Evolutionary conservation across 2,113 vertebrate genomes (phyloP), one percentile per base, ranked within the genome.

Genomic region (Nanorana parkeri): DNA sequence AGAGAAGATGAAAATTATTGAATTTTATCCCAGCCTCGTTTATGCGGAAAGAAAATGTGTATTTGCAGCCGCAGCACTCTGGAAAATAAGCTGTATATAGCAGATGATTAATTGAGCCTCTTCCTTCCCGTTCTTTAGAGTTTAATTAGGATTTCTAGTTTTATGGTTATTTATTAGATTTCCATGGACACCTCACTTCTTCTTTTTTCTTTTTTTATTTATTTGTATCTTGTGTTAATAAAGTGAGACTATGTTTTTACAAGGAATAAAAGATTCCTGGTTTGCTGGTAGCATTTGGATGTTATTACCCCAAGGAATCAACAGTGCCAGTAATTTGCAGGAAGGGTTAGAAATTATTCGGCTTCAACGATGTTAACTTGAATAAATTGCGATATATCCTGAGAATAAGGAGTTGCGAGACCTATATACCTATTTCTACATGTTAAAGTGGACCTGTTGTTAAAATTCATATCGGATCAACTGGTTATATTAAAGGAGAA

Each of bases 111-210:
- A 78, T 54, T 41, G 64, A 10, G 65, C n/a, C 65, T 26, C 68
- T 68, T 78, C 47, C 64, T 17, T 29, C 19, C 64, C 55, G 52
- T 68, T 68, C 64, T 78, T 68, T 58, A 52, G 64, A 68, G 77
- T 68, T 78, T 78, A 78, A 78, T 78, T 78, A 78, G 52, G 68
- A 78, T 28, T 78, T 78, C 51, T 68, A 54, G 51, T 68, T 78
- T 78, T 78, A 78, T 78, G 64, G 51, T 78, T 68, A 78, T 78
- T 78, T 78, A 68, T 68, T 66, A 17, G 64, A 56, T 78, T 78
- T 78, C 29, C 64, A 68, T 78, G 47, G 17, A 21, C 64, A 78
- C 63, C 52, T 26, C 17, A 32, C 13, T 67, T 23, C 36, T 58
- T 58, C 65, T 68, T 58, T 68, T 68, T 58, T 47, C 13, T 47